Percentiles rank a stretch among this genome's conserved stretches.
Conservation (phyloP, 2,888 invertebrate genomes). For the Orthonychiurus folsomi region DNA sequence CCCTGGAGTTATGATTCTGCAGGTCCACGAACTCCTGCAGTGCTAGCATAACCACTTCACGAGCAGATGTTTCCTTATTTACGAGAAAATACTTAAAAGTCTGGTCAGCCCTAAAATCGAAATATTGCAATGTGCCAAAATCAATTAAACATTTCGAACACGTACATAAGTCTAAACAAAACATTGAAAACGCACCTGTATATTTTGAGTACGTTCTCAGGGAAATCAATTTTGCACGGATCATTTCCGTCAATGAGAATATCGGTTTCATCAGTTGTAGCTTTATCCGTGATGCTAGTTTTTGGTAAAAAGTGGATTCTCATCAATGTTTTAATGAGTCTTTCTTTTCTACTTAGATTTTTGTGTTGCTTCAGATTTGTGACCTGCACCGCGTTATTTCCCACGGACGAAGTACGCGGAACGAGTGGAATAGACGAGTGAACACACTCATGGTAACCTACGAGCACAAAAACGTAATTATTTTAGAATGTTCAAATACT, state of each 20-base stretch:
- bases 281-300: conserved; percentile 42
- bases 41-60: conserved; percentile 88
- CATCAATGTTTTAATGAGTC: conserved; percentile 62
- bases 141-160: not conserved
- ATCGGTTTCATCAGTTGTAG: conserved; percentile 4
- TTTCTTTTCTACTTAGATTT: conserved; percentile 10
- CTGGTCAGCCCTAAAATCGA: conserved; percentile 72
- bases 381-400: conserved; percentile 4
- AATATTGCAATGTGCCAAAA: no score
- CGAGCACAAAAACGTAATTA: conserved; percentile 6
- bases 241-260: conserved; percentile 7
- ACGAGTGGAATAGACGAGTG: conserved; percentile 20
- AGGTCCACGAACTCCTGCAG: conserved; percentile 85
- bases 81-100: conserved; percentile 94
- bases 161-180: not conserved
- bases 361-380: conserved; percentile 4
- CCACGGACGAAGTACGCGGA: not conserved
- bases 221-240: conserved; percentile 59
- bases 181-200: conserved; percentile 52
- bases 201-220: conserved; percentile 90
- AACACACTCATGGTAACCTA: conserved; percentile 28
- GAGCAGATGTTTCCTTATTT: conserved; percentile 68
- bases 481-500: conserved; percentile 1
- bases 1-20: conserved; percentile 76
- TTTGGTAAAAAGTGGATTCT: conserved; percentile 83